Base-by-base conservation (phyloP, 2,113 vertebrate genomes). In the Perca schrenkii region DNA sequence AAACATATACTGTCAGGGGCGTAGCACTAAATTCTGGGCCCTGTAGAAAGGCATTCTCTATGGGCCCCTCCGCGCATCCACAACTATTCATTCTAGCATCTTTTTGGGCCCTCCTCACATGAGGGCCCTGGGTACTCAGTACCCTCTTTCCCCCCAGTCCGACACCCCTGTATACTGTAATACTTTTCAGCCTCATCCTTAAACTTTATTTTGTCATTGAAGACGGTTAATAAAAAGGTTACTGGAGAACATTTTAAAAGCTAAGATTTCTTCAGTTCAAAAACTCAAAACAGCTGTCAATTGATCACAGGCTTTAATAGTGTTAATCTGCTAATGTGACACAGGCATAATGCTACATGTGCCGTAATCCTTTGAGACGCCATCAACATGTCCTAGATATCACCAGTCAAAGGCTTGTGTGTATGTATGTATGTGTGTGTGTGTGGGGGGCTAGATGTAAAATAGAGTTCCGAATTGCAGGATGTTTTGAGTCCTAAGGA, bases 241-340 rank as follows among this genome's bases (percentile, higher is more conserved):
- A 5, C 4, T 28, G 46, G 46, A 19, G 10, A 67, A 67, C 4
- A 50, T 28, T 67, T 50, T 8, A 28, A 28, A 50, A 76, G 21
- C 14, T 6, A 31, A 8, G 0, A 14, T 40, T 11, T 58, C 2
- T 7, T 58, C 13, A n/a, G 11, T 4, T 47, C 1, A 70, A 49
- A 22, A 57, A 49, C 8, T 43, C 3, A 54, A 16, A 63, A 40
- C 31, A 56, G 28, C 63, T 11, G 49, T 63, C n/a, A 50, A 1
- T 25, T 46, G 68, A 73, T 28, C 47, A 62, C 21, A 22, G 22
- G 34, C 62, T 52, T 49, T 15, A 34, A 52, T 13, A 15, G 34
- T 69, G 71, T 12, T 54, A 53, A 47, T 67, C 25, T 47, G 75
- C 54, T 56, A n/a, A 78, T 17, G 34, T 56, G 34, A 79, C 14